phyloP scores from a whole-genome alignment of 1,140 invertebrate species.

The Drosophila rufa region DNA sequence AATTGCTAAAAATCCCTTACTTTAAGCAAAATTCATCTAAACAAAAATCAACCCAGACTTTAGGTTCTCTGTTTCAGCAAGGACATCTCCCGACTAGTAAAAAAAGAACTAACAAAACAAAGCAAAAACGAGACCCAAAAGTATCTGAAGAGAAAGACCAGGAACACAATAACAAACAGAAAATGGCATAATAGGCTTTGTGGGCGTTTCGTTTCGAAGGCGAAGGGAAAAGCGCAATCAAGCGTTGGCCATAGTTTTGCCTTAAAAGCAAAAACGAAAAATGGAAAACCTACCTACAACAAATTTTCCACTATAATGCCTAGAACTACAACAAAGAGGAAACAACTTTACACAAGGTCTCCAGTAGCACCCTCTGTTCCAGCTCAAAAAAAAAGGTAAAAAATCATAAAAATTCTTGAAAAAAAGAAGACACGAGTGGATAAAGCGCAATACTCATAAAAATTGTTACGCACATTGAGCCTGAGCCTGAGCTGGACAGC shows the following conservation, averaged over 20 bases:
- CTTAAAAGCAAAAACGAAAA: slow-evolving; percentile 26
- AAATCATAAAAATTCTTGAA: slow-evolving; percentile 67
- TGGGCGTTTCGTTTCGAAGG: slow-evolving; percentile 37
- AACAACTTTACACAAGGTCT: slow-evolving; percentile 27
- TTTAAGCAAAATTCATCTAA: background rate
- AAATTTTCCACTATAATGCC: slow-evolving; percentile 64
- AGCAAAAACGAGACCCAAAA: slow-evolving; percentile 12
- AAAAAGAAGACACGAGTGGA: slow-evolving; percentile 30
- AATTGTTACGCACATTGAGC: slow-evolving; percentile 80
- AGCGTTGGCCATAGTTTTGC: slow-evolving; percentile 68
- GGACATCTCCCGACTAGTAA: slow-evolving; percentile 28
- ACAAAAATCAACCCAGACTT: slow-evolving; percentile 6
- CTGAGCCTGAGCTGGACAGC: slow-evolving; percentile 26
- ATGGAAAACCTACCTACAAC: slow-evolving; percentile 7
- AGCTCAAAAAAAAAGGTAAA: slow-evolving; percentile 62
- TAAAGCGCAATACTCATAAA: slow-evolving; percentile 77
- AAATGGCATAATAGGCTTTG: slow-evolving; percentile 57
- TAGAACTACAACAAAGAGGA: slow-evolving; percentile 49
- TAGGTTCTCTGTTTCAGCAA: slow-evolving; percentile 4
- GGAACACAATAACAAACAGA: slow-evolving; percentile 67
- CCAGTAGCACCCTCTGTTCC: background rate
- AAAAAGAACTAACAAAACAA: slow-evolving; percentile 3
- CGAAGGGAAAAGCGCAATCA: slow-evolving; percentile 67
- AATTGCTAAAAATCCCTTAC: background rate
- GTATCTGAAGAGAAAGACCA: slow-evolving; percentile 20